These are phyloP conservation scores for Microhierax caerulescens DNA, from an alignment of 2,797 vertebrate species.

Conservation along the genomic window DNA sequence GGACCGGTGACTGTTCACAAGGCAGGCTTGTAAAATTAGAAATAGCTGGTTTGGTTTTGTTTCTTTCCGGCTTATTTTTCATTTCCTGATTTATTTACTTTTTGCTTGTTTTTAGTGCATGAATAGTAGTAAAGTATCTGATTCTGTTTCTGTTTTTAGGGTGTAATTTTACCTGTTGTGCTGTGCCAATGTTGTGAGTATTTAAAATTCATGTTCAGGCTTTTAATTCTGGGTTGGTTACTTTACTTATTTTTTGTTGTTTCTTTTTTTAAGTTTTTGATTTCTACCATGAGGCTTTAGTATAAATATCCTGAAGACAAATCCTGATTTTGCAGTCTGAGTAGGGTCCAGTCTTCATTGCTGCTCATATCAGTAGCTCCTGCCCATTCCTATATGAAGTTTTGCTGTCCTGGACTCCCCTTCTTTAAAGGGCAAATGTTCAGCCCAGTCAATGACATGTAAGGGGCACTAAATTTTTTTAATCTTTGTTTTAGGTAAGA, in stretches of 20 bases:
- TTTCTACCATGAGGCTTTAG: neutral
- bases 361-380: neutral
- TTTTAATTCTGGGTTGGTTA: conserved; percentile 45
- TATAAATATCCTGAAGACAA: neutral
- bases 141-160: conserved; percentile 80
- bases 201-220: conserved; percentile 69
- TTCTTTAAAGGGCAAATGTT: neutral
- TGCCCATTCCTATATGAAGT: neutral
- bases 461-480: neutral
- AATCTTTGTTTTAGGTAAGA: neutral
- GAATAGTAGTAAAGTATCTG: conserved; percentile 53
- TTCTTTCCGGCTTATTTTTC: conserved; percentile 7
- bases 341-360: neutral
- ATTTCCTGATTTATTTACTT: conserved; percentile 1
- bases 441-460: neutral
- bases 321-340: neutral
- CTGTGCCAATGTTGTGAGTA: conserved; percentile 85
- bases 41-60: neutral
- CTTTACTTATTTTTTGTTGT: neutral
- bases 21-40: neutral
- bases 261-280: conserved; percentile 4
- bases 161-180: conserved; percentile 76
- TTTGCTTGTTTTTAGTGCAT: conserved; percentile 35
- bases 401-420: neutral
- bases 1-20: neutral